Evolutionary conservation across 2,113 vertebrate genomes (phyloP).

Genomic region (Motacilla alba): DNA sequence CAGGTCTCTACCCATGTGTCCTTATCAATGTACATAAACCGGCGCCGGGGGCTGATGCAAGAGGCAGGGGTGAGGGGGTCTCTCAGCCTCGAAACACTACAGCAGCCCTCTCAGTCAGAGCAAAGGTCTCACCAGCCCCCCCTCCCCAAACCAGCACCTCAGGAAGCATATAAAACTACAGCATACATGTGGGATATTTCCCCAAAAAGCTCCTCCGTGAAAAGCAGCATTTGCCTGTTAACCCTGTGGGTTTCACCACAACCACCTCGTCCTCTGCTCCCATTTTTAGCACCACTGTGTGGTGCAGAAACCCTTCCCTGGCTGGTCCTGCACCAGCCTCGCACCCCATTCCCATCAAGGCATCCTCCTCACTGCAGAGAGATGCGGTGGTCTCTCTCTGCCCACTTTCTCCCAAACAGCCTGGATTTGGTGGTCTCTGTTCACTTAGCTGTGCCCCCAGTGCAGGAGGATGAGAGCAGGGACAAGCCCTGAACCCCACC

Average conservation of each 20-base stretch:
- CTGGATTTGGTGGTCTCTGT: background rate
- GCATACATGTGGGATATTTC: background rate
- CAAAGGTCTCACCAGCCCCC: background rate
- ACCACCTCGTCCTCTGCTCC: background rate
- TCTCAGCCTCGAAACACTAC: background rate
- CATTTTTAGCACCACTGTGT: rapidly evolving
- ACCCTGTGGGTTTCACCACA: background rate
- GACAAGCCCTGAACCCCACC: background rate
- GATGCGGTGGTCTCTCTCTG: background rate
- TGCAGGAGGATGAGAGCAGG: background rate
- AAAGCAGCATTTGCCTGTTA: background rate
- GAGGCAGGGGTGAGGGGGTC: constrained; percentile 2
- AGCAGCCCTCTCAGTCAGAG: background rate
- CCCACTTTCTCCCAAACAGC: background rate
- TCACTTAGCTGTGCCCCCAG: background rate
- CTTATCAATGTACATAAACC: constrained; percentile 48
- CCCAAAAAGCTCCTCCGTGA: background rate
- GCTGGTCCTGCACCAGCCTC: background rate
- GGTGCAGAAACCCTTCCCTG: rapidly evolving
- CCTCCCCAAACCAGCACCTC: rapidly evolving
- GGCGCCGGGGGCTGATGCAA: background rate
- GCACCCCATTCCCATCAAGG: background rate
- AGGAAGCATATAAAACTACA: background rate
- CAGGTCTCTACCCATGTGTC: background rate
- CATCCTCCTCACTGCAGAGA: background rate